These are phyloP conservation scores for Micoletzkya japonica DNA, from an alignment of 2,888 invertebrate genomes.

Conservation along the genomic window DNA sequence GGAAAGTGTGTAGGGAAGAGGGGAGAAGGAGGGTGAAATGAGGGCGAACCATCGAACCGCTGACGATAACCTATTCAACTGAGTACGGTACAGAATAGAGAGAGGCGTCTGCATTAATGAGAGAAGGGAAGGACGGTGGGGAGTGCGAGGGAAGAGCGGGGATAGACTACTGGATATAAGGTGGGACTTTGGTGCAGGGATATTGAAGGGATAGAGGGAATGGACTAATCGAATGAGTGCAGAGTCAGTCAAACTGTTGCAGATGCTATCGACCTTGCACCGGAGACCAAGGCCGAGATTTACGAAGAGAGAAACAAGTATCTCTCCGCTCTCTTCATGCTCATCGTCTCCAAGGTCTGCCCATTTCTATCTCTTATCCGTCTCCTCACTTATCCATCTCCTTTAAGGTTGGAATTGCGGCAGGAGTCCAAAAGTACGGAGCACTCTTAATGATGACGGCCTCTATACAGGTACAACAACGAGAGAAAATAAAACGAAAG, in stretches of 20 bases:
- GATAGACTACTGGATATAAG: too few species aligned
- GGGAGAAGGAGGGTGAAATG: too few species aligned
- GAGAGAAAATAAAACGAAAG: not conserved
- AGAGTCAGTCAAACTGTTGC: conserved; percentile 22
- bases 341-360: conserved; percentile 48
- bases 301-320: conserved; percentile 59
- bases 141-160: too few species aligned
- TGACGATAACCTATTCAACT: too few species aligned
- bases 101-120: too few species aligned
- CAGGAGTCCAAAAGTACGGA: conserved; percentile 52
- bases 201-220: not conserved
- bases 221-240: not conserved
- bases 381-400: not conserved
- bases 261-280: conserved; percentile 59
- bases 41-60: too few species aligned
- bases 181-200: not conserved
- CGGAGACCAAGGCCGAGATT: conserved; percentile 52
- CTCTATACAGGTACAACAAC: conserved; percentile 44
- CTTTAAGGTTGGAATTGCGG: conserved; percentile 31
- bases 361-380: too few species aligned
- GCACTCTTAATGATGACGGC: conserved; percentile 54
- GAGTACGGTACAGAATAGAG: too few species aligned
- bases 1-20: too few species aligned
- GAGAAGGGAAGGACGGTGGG: too few species aligned
- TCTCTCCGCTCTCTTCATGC: conserved; percentile 55